Evolutionary conservation across 2,113 vertebrate species (phyloP).

Genomic region (Periophthalmus modestus): DNA sequence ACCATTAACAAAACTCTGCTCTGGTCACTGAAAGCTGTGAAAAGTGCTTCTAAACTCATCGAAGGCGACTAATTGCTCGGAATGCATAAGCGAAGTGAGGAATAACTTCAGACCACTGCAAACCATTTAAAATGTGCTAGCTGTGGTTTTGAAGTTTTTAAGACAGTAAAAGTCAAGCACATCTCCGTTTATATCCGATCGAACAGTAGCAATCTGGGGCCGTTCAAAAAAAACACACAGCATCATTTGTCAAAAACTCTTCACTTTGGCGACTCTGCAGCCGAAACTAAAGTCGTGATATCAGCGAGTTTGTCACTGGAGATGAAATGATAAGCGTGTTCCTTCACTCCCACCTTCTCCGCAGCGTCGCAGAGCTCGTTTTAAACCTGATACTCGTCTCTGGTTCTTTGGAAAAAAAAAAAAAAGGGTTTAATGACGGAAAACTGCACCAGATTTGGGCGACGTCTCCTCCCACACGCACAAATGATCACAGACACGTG

Average conservation of each 20-base stretch:
- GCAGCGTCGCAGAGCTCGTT: not conserved
- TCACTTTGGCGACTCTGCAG: not conserved
- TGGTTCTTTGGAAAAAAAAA: conserved; percentile 10
- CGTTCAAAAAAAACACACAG: conserved; percentile 14
- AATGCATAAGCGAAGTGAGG: no score
- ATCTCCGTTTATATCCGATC: not conserved
- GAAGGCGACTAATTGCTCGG: no score
- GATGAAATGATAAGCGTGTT: no score
- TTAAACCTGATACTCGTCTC: not conserved
- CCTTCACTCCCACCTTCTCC: not conserved
- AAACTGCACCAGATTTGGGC: conserved; percentile 29
- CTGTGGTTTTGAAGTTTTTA: no score
- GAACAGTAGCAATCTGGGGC: not conserved
- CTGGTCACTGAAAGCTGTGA: no score
- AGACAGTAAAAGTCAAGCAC: no score
- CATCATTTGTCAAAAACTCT: conserved; percentile 16
- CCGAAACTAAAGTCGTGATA: not conserved
- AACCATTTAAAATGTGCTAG: no score
- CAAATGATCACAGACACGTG: conserved; percentile 19
- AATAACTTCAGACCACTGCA: no score
- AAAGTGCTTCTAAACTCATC: no score
- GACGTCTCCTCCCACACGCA: conserved; percentile 44
- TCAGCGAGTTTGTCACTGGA: not conserved
- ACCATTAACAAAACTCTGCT: no score
- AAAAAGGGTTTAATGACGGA: conserved; percentile 36